Percentiles rank a stretch among this genome's conserved stretches.
Evolutionary conservation across 2,888 invertebrate species (phyloP).

Genomic region (Schizaphis graminum): DNA sequence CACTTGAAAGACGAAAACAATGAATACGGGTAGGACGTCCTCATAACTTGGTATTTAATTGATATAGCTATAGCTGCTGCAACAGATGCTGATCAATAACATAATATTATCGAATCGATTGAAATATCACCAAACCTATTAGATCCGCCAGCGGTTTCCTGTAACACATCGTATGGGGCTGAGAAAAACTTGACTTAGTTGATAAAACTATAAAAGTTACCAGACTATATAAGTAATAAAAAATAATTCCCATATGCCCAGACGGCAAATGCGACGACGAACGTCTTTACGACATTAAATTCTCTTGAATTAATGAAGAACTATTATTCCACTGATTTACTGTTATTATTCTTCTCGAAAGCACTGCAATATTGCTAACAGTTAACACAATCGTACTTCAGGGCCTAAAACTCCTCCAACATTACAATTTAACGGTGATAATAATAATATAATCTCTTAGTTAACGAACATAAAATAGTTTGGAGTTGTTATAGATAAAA

Average conservation of each 20-base stretch:
- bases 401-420: not conserved
- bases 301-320: not conserved
- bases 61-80: not conserved
- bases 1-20: not conserved
- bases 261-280: not conserved
- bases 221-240: not conserved
- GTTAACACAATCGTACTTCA: not conserved
- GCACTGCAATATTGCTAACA: not conserved
- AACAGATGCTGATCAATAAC: not conserved
- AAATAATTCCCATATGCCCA: not conserved
- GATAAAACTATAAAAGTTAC: not conserved
- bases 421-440: not conserved
- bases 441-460: not conserved
- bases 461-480: not conserved
- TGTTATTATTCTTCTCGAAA: not conserved
- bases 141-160: not conserved
- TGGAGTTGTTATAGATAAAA: not conserved
- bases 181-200: not conserved
- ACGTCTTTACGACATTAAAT: not conserved
- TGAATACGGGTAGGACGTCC: not conserved
- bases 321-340: not conserved
- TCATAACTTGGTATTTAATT: not conserved
- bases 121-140: not conserved
- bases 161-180: not conserved
- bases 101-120: not conserved